Base-by-base conservation (phyloP, 2,888 invertebrate genomes). In the Lamproptera curius region DNA sequence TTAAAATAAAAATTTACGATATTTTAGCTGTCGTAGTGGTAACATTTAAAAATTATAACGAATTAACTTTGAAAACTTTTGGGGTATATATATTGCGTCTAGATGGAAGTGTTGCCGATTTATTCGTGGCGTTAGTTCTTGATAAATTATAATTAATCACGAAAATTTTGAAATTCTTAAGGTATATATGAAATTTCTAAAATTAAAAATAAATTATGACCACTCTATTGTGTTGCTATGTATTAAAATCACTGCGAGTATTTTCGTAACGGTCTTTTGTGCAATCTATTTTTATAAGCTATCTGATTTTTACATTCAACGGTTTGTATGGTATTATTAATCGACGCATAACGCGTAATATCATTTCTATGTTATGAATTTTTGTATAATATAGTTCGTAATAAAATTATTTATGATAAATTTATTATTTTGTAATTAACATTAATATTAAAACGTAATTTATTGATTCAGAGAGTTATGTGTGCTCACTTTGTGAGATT, bases 221-320 rank as follows among this genome's bases (percentile, higher is more conserved):
- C 44, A 49, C 49, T 44, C 37, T 16, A 43, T 54, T 56, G 41
- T 31, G 55, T 57, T 57, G 51, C 40, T n/a, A n/a, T n/a, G n/a
- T n/a, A 50, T 59, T 59, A 65, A 70, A 63, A 28, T 67, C 64
- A 67, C 65, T 67, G 67, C 69, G 69, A 67, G 76, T 81, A 79
- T 81, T 80, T 81, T 78, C 73, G 58, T 74, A 77, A 69, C 67
- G 54, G 66, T 63, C 60, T 76, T 76, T 77, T 61, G 82, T 84
- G 84, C 83, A 82, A 84, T 85, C 78, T 84, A 84, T 85, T 84
- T 85, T 84, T 82, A 75, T 84, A 84, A 70, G 73, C 73, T 70
- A 67, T 71, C 64, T 76, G 66, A 72, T 72, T 79, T n/a, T 78
- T 70, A 73, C 63, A 73, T 50, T 47, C 46, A 45, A 51, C 60